These are phyloP conservation scores for Notiomystis cincta DNA, from an alignment of 2,113 vertebrate genomes.

Conservation along the genomic window DNA sequence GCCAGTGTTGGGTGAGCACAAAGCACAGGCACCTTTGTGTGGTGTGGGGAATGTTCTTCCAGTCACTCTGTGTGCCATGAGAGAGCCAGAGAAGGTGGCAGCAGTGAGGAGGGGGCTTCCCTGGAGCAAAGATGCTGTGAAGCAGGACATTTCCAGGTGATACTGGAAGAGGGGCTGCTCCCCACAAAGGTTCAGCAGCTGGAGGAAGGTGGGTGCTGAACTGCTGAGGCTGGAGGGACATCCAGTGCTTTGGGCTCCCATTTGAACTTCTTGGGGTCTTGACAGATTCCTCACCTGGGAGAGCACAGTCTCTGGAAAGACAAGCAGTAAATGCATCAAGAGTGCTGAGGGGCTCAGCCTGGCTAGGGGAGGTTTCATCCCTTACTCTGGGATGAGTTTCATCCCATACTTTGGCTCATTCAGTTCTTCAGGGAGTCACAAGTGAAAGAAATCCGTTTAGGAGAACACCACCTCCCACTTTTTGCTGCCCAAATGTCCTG, in stretches of 20 bases:
- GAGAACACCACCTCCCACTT: neutral
- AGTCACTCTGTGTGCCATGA: neutral
- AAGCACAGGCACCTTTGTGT: neutral
- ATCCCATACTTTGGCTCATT: neutral
- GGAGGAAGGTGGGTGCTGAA: neutral
- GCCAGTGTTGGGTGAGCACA: neutral
- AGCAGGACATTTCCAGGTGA: neutral
- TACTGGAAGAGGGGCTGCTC: neutral
- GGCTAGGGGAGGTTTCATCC: neutral
- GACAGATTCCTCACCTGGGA: neutral
- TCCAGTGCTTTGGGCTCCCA: rapidly evolving
- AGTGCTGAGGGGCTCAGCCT: neutral
- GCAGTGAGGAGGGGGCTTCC: neutral
- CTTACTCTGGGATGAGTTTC: rapidly evolving
- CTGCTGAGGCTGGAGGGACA: neutral
- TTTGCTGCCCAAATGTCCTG: neutral
- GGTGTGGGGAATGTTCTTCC: neutral
- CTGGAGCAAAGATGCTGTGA: neutral
- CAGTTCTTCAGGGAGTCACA: neutral
- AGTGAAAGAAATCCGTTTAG: neutral
- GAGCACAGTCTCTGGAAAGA: neutral
- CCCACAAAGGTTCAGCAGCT: neutral
- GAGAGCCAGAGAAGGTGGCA: neutral
- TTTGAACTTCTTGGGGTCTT: neutral
- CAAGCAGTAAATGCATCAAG: rapidly evolving